Evolutionary conservation across 2,113 vertebrate genomes (phyloP), one percentile per base, ranked within the genome.

Genomic region (Meriones unguiculatus): DNA sequence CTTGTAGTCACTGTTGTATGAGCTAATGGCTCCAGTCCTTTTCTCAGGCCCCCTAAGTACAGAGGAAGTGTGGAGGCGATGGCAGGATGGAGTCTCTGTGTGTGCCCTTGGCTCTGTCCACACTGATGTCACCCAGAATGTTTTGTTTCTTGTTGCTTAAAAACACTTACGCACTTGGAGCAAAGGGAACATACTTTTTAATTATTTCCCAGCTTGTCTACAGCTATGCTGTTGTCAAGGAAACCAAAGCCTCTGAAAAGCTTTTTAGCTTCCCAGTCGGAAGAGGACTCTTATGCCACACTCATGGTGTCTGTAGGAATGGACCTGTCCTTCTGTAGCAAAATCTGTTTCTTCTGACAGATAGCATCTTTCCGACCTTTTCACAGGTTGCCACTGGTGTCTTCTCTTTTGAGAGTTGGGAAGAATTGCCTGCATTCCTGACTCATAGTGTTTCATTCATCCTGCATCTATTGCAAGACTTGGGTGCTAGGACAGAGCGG

Each of bases 201-300:
- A 98, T 98, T 98, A 98, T 98, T 98, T 98, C 92, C 84, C 64
- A 92, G 87, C 94, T 97, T 98, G 97, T 98, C 98, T 98, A 98
- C 59, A 95, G 97, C 95, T 95, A 97, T 98, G 96, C 95, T 98
- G 98, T 99, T 98, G 98, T 98, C 98, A 99, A 98, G 98, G 98
- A 98, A 98, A 99, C 98, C 41, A 57, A 96, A 97, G 89, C 97
- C 97, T 98, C 96, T 98, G 92, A 97, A 97, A 97, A 98, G 97
- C 96, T 97, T 96, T 97, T 96, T 89, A 95, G 87, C 89, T 96
- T 98, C 96, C 96, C 0, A 70, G 96, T 88, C 22, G 62, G 93
- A 64, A 96, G 96, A 97, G 95, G 98, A 93, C 95, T 85, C 94
- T 98, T 97, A 93, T 62, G 46, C 76, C 52, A 94, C 18, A 89